phyloP scores from a whole-genome alignment of 2,113 vertebrate genomes.

The Nannobrachium achirus region DNA sequence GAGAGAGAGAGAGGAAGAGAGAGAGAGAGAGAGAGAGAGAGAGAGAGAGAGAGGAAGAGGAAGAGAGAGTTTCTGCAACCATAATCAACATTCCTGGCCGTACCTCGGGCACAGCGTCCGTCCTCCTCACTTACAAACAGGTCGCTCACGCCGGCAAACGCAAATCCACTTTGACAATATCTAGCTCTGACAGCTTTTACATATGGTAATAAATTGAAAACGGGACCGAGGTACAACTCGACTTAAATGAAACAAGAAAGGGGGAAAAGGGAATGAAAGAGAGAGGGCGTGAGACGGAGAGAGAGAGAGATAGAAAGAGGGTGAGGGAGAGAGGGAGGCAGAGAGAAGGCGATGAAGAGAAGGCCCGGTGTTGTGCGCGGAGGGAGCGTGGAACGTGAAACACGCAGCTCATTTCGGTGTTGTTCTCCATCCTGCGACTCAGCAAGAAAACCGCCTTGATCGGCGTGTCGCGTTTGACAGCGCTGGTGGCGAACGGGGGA shows the following conservation, averaged over 20 bases:
- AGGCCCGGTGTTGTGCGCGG: constrained; percentile 1
- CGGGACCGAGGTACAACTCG: constrained; percentile 27
- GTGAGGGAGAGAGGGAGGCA: constrained; percentile 36
- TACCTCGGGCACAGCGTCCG: constrained; percentile 32
- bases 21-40: constrained; percentile 25
- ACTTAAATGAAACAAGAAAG: constrained; percentile 37
- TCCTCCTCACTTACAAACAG: constrained; percentile 52
- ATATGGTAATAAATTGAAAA: constrained; percentile 57
- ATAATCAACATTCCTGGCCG: constrained; percentile 50
- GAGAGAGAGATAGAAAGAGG: constrained; percentile 19
- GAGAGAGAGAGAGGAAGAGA: constrained; percentile 25
- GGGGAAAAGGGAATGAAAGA: constrained; percentile 53
- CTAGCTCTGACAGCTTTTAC: constrained; percentile 53
- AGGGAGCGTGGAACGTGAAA: constrained; percentile 40
- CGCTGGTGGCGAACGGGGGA: constrained; percentile 15
- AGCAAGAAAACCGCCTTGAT: constrained; percentile 64
- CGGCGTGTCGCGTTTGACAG: constrained; percentile 64
- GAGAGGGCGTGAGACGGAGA: not conserved
- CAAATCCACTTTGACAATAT: constrained; percentile 45
- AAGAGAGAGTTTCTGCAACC: constrained; percentile 16
- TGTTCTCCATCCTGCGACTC: constrained; percentile 60
- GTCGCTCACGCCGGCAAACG: constrained; percentile 34
- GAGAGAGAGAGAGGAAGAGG: constrained; percentile 25
- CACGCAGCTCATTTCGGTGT: constrained; percentile 43
- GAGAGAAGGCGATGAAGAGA: constrained; percentile 45